phyloP scores from a whole-genome alignment of 2,797 vertebrate genomes.

The Sternotherus odoratus region DNA sequence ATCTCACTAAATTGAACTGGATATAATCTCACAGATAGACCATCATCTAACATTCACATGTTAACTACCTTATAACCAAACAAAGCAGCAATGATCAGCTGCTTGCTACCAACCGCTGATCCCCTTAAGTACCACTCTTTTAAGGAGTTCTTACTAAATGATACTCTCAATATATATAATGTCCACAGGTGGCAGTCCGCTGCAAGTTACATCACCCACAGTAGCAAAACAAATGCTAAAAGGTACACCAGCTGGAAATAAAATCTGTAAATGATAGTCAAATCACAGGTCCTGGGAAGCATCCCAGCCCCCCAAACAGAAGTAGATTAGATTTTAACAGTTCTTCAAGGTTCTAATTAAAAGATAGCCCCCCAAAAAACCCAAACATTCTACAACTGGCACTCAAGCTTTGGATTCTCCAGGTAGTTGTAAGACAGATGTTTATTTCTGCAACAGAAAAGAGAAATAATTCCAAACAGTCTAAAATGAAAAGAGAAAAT shows the following conservation, averaged over 20 bases:
- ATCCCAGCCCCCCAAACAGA: not conserved
- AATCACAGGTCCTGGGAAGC: not conserved
- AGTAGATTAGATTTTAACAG: not conserved
- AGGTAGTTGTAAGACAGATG: not conserved
- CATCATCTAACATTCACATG: not conserved
- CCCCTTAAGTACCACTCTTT: not conserved
- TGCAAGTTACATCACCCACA: not conserved
- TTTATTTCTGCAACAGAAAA: not conserved
- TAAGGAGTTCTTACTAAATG: not conserved
- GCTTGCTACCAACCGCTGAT: not conserved
- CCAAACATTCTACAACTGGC: not conserved
- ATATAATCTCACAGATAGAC: not conserved
- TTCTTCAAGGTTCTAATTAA: not conserved
- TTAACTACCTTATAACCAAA: slow-evolving; percentile 18
- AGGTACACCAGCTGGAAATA: not conserved
- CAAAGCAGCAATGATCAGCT: not conserved
- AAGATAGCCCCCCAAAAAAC: not conserved
- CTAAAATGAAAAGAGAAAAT: not conserved
- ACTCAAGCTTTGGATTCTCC: not conserved
- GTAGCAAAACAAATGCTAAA: not conserved
- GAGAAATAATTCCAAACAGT: not conserved
- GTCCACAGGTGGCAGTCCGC: not conserved
- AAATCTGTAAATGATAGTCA: not conserved
- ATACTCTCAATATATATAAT: not conserved
- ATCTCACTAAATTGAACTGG: not conserved